A percentile compares a stretch with the other conserved stretches of the same genome.
Evolutionary conservation across 2,797 vertebrate genomes (phyloP).

Genomic region (Brachyalestes nurse): DNA sequence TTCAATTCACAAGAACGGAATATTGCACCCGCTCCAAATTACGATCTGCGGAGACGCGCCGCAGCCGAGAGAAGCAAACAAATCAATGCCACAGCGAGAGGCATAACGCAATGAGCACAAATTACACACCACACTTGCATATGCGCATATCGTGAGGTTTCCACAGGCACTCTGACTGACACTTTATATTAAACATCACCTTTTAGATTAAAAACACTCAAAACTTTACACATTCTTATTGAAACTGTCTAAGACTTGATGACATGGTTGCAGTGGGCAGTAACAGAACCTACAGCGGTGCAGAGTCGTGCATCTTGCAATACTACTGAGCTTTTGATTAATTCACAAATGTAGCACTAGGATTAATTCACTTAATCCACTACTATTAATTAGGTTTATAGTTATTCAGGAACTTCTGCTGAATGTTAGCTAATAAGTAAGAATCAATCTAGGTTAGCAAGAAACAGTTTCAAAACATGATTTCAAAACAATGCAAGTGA

Average conservation of each 20-base stretch:
- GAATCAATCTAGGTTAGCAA: too few species aligned
- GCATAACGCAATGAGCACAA: slow-evolving; percentile 38
- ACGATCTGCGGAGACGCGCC: slow-evolving; percentile 36
- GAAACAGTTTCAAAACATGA: too few species aligned
- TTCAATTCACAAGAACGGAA: slow-evolving; percentile 44
- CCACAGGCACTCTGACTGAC: neutral
- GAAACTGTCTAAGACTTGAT: neutral
- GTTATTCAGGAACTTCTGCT: too few species aligned
- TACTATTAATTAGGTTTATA: too few species aligned
- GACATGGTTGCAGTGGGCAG: neutral
- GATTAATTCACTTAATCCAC: too few species aligned
- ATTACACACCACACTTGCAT: slow-evolving; percentile 67
- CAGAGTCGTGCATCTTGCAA: too few species aligned
- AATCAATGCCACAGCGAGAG: slow-evolving; percentile 36
- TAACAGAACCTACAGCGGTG: too few species aligned
- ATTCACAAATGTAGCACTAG: too few species aligned
- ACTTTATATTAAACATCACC: slow-evolving; percentile 17
- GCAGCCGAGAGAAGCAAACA: slow-evolving; percentile 41
- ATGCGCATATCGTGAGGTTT: slow-evolving; percentile 51
- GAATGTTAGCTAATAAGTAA: too few species aligned
- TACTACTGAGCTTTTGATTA: too few species aligned
- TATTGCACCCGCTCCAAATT: slow-evolving; percentile 49
- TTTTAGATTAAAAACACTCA: slow-evolving; percentile 22
- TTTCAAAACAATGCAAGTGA: too few species aligned
- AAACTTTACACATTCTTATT: neutral